These are phyloP conservation scores for Atrina japonica DNA, from an alignment of 2,888 invertebrate species.

Conservation along the genomic window DNA sequence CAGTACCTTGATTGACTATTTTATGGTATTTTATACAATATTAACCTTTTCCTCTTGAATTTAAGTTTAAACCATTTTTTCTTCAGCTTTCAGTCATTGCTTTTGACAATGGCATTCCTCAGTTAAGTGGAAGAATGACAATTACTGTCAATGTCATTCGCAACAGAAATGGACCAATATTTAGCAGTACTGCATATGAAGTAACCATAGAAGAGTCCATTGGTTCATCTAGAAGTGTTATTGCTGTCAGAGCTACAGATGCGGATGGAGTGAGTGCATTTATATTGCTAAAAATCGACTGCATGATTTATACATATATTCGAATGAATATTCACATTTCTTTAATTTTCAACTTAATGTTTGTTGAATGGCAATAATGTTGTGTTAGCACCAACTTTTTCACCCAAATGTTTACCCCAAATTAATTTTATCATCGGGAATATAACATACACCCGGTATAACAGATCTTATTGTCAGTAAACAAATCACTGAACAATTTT, in stretches of 20 bases:
- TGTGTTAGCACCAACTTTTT: too few species aligned
- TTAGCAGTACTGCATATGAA: slow-evolving; percentile 54
- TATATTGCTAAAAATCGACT: neutral
- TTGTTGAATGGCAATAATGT: neutral
- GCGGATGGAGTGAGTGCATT: slow-evolving; percentile 54
- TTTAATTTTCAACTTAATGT: neutral
- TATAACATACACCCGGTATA: too few species aligned
- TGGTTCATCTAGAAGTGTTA: slow-evolving; percentile 45
- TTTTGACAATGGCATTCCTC: slow-evolving; percentile 55
- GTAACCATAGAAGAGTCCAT: slow-evolving; percentile 57
- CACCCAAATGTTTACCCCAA: too few species aligned
- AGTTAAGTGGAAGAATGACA: slow-evolving; percentile 44
- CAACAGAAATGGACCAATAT: slow-evolving; percentile 68
- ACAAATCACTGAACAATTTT: too few species aligned
- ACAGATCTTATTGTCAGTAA: too few species aligned
- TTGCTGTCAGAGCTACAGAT: slow-evolving; percentile 59
- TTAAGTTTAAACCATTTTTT: too few species aligned
- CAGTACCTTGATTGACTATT: too few species aligned
- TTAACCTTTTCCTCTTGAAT: too few species aligned
- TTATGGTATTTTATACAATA: too few species aligned
- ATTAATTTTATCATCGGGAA: too few species aligned
- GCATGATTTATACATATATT: neutral
- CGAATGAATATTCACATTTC: neutral
- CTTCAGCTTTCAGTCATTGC: slow-evolving; percentile 58
- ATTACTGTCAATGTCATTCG: slow-evolving; percentile 68